These are phyloP conservation scores for Himalopsyche japonica DNA, from an alignment of 2,888 invertebrate species.

Conservation along the genomic window DNA sequence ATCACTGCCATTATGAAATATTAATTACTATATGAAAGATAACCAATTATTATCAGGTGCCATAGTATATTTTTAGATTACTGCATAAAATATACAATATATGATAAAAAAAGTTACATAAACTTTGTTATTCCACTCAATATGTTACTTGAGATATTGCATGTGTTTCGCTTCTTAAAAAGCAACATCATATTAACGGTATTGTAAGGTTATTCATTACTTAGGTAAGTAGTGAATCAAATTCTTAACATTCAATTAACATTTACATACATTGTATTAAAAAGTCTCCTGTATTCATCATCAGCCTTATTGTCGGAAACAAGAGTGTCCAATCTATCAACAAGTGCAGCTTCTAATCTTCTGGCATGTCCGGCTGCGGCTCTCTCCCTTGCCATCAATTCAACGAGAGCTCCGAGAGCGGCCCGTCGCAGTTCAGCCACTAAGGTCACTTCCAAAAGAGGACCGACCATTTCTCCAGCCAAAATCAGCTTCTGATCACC, in stretches of 20 bases:
- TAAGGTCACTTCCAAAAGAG: slow-evolving; percentile 89
- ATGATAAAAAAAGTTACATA: slow-evolving; percentile 51
- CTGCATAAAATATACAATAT: background rate
- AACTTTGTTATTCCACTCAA: no score
- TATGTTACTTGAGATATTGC: no score
- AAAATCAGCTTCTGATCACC: slow-evolving; percentile 85
- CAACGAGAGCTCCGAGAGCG: slow-evolving; percentile 89
- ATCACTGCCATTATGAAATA: no score
- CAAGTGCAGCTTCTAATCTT: slow-evolving; percentile 89
- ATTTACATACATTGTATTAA: slow-evolving; percentile 96
- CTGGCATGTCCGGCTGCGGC: slow-evolving; percentile 82
- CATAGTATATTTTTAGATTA: no score
- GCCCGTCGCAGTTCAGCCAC: slow-evolving; percentile 89
- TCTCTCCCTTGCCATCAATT: slow-evolving; percentile 94
- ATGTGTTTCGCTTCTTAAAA: no score
- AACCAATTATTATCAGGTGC: no score
- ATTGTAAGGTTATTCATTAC: no score
- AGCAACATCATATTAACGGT: no score
- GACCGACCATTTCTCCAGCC: slow-evolving; percentile 91
- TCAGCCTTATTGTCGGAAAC: slow-evolving; percentile 94
- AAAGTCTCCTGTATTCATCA: slow-evolving; percentile 89
- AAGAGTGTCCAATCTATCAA: slow-evolving; percentile 89
- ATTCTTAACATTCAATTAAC: no score
- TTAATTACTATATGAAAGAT: no score
- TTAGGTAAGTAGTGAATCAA: no score